Evolutionary conservation across 2,888 invertebrate genomes (phyloP), one percentile per base, ranked within the genome.

Genomic region (Flabesymbios commensalis): DNA sequence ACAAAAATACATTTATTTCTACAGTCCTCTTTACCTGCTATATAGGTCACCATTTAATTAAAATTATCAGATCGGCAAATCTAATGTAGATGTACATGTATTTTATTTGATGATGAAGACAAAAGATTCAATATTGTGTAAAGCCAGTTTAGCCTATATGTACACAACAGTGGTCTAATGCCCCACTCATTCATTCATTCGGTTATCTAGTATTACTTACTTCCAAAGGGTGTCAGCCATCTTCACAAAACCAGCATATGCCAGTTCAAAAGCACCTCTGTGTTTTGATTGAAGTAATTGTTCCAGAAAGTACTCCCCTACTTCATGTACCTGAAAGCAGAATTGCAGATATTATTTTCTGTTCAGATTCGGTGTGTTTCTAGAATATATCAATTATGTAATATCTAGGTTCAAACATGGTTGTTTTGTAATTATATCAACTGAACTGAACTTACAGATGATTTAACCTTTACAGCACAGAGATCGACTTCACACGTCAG

Each of bases 211-310:
- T 10, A 22, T 4, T 7, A 24, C 69, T 67, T 70, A 87, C 84
- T 83, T 86, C 89, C 89, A 90, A 29, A 90, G 86, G 80, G 89
- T 87, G 0, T 86, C 83, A 68, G 92, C 89, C 48, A 94, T 84
- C 74, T 88, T 87, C 1, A 88, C 87, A 83, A 96, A 96, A 0
- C 94, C 96, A 14, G 92, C 88, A 77, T 92, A 92, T 0, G 93
- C 94, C 82, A 95, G 92, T 78, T 98, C 97, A 82, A 97, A 96
- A n/a, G 97, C 97, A 1, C 98, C 98, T 63, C 95, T 86, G 83
- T 98, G 98, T 79, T 93, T 92, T 0, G 93, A 92, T 62, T 85
- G 83, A 43, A 85, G 78, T 63, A 87, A 65, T 64, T 79, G 80
- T 3, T 63, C 72, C n/a, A 69, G 78, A 65, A 80, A 79, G 63